A percentile compares a stretch with the other conserved stretches of the same genome.
These are phyloP conservation scores for Thunnus maccoyii DNA, from an alignment of 2,113 vertebrate genomes.

Conservation along the genomic window DNA sequence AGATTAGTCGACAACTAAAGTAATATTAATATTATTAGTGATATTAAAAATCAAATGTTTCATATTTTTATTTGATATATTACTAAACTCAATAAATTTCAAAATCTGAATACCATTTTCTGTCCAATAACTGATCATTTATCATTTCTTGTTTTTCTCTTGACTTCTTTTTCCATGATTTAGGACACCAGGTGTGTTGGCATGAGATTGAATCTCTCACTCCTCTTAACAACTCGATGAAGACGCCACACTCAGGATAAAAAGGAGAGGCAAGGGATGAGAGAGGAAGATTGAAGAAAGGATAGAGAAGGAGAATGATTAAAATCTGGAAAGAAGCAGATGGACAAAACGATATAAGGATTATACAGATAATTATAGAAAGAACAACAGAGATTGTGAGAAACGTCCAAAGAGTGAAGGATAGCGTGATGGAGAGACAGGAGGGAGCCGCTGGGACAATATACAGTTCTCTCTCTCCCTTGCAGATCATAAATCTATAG, in stretches of 20 bases:
- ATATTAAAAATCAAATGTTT: no score
- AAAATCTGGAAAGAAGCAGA: not conserved
- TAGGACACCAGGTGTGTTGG: not conserved
- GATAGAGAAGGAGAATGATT: not conserved
- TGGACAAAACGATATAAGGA: constrained; percentile 5
- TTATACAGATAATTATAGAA: constrained; percentile 31
- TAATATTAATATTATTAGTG: no score
- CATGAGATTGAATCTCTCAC: no score
- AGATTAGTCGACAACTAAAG: no score
- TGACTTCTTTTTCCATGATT: not conserved
- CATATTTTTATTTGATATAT: no score
- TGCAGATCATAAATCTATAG: constrained; percentile 62
- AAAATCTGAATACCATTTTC: not conserved
- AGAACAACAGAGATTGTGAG: not conserved
- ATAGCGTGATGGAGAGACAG: constrained; percentile 5
- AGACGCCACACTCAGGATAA: no score
- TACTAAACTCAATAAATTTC: not conserved
- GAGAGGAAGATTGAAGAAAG: not conserved
- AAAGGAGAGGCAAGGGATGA: no score
- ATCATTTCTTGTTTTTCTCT: no score
- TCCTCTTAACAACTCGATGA: no score
- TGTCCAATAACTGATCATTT: not conserved
- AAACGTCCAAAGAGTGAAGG: not conserved
- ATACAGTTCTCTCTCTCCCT: constrained; percentile 15
- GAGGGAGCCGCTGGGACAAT: not conserved